Conservation (phyloP, 2,888 invertebrate genomes). For the Acleris cristana region DNA sequence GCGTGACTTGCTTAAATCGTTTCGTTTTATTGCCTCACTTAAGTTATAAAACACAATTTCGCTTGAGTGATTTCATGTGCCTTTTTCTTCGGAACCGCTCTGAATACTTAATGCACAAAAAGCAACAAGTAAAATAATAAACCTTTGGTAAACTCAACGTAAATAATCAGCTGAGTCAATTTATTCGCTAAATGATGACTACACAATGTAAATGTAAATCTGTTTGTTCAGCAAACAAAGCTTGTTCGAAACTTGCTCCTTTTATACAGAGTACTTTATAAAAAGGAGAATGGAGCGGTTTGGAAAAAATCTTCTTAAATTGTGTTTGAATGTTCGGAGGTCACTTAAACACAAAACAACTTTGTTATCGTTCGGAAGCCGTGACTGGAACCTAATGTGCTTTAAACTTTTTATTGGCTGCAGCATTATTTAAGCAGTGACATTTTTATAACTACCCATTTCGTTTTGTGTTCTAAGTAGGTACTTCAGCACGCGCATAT, state of each 20-base stretch:
- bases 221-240: conserved; percentile 25
- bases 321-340: not conserved
- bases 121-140: conserved; percentile 34
- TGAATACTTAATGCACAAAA: conserved; percentile 22
- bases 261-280: conserved; percentile 16
- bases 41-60: conserved; percentile 23
- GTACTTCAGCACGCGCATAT: not conserved
- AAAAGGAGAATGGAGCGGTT: conserved; percentile 10
- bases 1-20: conserved; percentile 21
- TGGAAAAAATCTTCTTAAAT: conserved; percentile 7
- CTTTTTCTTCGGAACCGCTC: conserved; percentile 11
- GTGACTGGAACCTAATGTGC: not conserved
- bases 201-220: conserved; percentile 26
- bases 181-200: conserved; percentile 30
- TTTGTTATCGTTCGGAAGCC: not conserved
- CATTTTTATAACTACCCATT: not conserved
- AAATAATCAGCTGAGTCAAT: conserved; percentile 31
- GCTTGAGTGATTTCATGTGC: conserved; percentile 19
- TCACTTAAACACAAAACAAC: not conserved
- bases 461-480: not conserved
- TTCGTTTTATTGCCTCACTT: conserved; percentile 16
- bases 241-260: conserved; percentile 23
- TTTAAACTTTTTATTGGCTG: not conserved
- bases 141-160: conserved; percentile 9
- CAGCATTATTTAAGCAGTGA: not conserved